Conservation (phyloP, 2,888 invertebrate species). For the Lithophane ornitopus region DNA sequence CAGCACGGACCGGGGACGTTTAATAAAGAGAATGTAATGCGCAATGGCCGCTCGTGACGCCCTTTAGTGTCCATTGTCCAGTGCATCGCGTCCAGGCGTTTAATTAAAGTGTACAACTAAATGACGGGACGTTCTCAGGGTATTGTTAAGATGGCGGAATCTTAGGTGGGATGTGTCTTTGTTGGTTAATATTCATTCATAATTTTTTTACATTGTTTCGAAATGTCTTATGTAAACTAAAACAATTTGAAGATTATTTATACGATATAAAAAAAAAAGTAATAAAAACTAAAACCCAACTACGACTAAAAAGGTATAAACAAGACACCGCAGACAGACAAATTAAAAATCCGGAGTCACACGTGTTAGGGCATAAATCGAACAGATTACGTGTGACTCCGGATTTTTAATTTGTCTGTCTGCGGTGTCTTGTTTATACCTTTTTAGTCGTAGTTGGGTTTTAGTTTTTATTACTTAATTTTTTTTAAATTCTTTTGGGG, state of each 20-base stretch:
- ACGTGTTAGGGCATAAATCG: too few relatives aligned
- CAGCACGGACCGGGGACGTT: constrained; percentile 67
- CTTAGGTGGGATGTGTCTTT: constrained; percentile 8
- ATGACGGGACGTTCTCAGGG: constrained; percentile 47
- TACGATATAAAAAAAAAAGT: too few relatives aligned
- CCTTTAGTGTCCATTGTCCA: constrained; percentile 67
- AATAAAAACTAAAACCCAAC: too few relatives aligned
- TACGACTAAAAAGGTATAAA: too few relatives aligned
- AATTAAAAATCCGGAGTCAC: too few relatives aligned
- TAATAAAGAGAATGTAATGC: constrained; percentile 75
- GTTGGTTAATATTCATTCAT: background rate
- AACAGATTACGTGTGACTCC: too few relatives aligned
- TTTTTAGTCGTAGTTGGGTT: too few relatives aligned
- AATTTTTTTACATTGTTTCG: background rate
- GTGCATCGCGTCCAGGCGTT: constrained; percentile 69
- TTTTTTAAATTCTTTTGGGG: too few relatives aligned
- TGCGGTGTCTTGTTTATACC: too few relatives aligned
- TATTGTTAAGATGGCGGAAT: constrained; percentile 39
- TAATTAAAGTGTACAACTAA: constrained; percentile 72
- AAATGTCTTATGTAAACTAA: background rate
- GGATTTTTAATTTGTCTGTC: too few relatives aligned
- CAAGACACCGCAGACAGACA: too few relatives aligned
- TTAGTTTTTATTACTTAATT: too few relatives aligned
- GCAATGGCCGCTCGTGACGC: constrained; percentile 67
- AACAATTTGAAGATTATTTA: background rate